Base-by-base conservation (phyloP, 2,113 vertebrate genomes). In the Bostrychus sinensis region DNA sequence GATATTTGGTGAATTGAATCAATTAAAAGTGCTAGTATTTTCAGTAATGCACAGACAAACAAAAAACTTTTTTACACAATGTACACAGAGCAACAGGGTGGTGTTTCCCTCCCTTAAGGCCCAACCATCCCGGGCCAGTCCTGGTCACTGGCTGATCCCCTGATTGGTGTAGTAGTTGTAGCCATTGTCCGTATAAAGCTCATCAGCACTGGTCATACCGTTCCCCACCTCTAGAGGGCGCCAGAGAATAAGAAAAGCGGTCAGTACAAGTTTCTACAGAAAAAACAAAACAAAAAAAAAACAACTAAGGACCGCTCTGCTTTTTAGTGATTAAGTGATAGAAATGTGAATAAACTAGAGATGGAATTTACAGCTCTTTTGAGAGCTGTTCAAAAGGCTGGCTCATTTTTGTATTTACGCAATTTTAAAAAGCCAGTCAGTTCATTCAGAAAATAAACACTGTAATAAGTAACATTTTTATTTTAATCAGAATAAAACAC, bases 211-310 rank as follows among this genome's bases (percentile, higher is more conserved):
- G 81, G 92, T 92, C 65, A 93, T 86, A 0, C 96, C 94, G 0
- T 89, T 94, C 72, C 94, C 93, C 83, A 98, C 95, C 91, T 99
- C 97, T 99, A 86, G 89, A 78, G 63, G 71, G 68, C 51, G 25
- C 16, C 72, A 82, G 7, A 73, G 6, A 17, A 77, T 0, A 66
- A 34, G 14, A 14, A 7, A 10, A 32, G 34, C 13, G 11, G 12
- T 50, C 46, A 50, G 9, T 23, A 28, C 5, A 14, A 11, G 13
- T 5, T 30, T 30, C 8, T 32, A 32, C 37, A 39, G 4, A 39
- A 39, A 26, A 19, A 17, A 25, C 0, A 12, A 12, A 14, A 12
- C 13, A 16, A 16, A 14, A 39, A 5, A 8, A 17, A 43, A 5
- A 43, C 41, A n/a, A 41, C 11, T 41, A 10, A 10, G 1, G 5